Conservation (phyloP, 2,888 invertebrate species). For the Idaea dimidiata region DNA sequence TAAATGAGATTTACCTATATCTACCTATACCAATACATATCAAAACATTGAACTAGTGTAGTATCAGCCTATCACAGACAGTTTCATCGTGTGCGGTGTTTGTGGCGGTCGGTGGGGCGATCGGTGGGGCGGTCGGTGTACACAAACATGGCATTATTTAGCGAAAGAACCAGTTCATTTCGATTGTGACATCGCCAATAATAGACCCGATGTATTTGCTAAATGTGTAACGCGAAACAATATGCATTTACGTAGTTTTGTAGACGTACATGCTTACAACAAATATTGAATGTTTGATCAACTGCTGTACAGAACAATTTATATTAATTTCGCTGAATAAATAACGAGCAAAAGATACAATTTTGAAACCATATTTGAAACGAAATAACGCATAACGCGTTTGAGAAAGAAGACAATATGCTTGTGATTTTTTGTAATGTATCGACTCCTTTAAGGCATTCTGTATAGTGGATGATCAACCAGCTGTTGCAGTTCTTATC, state of each 20-base stretch:
- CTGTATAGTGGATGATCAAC: too few relatives aligned
- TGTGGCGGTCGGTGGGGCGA: too few relatives aligned
- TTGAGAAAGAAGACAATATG: not conserved
- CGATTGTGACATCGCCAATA: not conserved
- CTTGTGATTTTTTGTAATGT: too few relatives aligned
- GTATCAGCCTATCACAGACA: too few relatives aligned
- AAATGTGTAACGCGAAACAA: not conserved
- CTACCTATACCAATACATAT: too few relatives aligned
- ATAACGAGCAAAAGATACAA: not conserved
- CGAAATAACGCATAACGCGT: too few relatives aligned
- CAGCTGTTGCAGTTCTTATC: too few relatives aligned
- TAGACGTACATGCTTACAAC: not conserved
- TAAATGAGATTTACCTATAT: too few relatives aligned
- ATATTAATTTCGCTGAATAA: not conserved
- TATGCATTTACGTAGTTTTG: not conserved
- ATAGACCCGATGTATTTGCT: not conserved
- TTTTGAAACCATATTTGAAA: not conserved
- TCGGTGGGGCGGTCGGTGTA: not conserved
- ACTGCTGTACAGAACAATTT: not conserved
- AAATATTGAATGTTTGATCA: not conserved
- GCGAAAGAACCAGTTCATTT: not conserved
- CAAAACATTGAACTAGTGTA: too few relatives aligned
- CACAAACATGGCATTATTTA: not conserved
- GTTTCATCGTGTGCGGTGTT: too few relatives aligned
- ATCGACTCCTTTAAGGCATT: too few relatives aligned